A percentile compares a stretch with the other conserved stretches of the same genome.
Evolutionary conservation across 2,113 vertebrate genomes (phyloP).

Genomic region (Elaphurus davidianus): DNA sequence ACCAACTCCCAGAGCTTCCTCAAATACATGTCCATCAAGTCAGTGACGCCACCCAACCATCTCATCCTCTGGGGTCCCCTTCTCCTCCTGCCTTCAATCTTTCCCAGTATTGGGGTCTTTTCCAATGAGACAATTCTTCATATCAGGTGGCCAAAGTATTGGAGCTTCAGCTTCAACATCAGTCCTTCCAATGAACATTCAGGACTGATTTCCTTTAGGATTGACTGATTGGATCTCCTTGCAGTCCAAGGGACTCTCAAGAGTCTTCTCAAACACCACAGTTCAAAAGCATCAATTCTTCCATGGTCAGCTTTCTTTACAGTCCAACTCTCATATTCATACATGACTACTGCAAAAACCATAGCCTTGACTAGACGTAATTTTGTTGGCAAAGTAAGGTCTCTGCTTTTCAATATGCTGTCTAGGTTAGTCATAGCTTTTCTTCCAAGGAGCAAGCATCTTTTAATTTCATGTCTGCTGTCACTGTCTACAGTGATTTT

Average conservation of each 20-base stretch:
- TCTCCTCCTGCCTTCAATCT: neutral
- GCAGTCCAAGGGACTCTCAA: neutral
- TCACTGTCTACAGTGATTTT: neutral
- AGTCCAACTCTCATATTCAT: neutral
- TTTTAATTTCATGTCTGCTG: neutral
- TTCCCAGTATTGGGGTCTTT: neutral
- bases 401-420: neutral
- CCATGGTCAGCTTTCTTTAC: neutral
- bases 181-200: neutral
- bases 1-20: neutral
- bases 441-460: neutral
- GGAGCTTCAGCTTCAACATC: neutral
- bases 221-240: neutral
- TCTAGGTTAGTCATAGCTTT: neutral
- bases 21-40: neutral
- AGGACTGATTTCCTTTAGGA: neutral
- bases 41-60: neutral
- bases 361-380: neutral
- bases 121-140: neutral
- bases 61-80: neutral
- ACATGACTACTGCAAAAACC: neutral
- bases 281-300: neutral
- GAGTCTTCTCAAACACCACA: neutral
- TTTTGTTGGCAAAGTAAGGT: neutral
- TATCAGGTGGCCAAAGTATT: neutral